These are phyloP conservation scores for Mimachlamys varia DNA, from an alignment of 2,888 invertebrate genomes.

Conservation along the genomic window DNA sequence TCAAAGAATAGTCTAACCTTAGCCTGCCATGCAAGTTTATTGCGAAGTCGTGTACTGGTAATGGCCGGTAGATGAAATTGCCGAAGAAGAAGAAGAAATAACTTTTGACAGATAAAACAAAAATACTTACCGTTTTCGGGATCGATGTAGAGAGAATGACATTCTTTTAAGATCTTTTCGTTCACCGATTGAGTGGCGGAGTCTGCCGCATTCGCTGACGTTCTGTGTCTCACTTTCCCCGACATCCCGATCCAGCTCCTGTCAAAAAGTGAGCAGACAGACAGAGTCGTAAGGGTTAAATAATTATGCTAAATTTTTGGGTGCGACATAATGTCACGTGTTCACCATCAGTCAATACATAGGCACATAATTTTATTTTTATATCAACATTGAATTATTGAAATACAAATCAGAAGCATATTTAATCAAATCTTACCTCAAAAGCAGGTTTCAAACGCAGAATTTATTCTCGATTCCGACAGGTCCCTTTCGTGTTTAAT, in stretches of 20 bases:
- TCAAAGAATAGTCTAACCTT: background rate
- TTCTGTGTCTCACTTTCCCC: slow-evolving; percentile 79
- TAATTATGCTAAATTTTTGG: slow-evolving; percentile 41
- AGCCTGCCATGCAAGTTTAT: slow-evolving; percentile 24
- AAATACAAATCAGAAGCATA: background rate
- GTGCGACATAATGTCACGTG: slow-evolving; percentile 34
- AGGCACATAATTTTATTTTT: background rate
- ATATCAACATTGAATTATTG: background rate
- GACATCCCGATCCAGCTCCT: slow-evolving; percentile 75
- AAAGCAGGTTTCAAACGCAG: slow-evolving; percentile 42
- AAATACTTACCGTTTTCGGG: slow-evolving; percentile 81
- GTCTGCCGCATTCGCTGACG: slow-evolving; percentile 80
- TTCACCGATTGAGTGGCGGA: slow-evolving; percentile 81
- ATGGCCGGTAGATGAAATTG: slow-evolving; percentile 32
- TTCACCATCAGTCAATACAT: slow-evolving; percentile 5
- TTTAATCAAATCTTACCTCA: slow-evolving; percentile 7
- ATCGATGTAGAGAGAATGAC: slow-evolving; percentile 83
- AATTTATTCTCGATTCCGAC: slow-evolving; percentile 31
- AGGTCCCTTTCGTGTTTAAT: slow-evolving; percentile 53
- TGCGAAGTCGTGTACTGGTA: slow-evolving; percentile 21
- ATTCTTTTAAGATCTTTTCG: slow-evolving; percentile 83
- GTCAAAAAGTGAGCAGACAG: slow-evolving; percentile 64
- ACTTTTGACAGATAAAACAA: slow-evolving; percentile 18
- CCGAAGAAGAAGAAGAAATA: slow-evolving; percentile 32
- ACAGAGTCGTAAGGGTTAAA: slow-evolving; percentile 46